These are phyloP conservation scores for Chymomyza procnemis DNA, from an alignment of 2,888 invertebrate genomes.

Conservation along the genomic window DNA sequence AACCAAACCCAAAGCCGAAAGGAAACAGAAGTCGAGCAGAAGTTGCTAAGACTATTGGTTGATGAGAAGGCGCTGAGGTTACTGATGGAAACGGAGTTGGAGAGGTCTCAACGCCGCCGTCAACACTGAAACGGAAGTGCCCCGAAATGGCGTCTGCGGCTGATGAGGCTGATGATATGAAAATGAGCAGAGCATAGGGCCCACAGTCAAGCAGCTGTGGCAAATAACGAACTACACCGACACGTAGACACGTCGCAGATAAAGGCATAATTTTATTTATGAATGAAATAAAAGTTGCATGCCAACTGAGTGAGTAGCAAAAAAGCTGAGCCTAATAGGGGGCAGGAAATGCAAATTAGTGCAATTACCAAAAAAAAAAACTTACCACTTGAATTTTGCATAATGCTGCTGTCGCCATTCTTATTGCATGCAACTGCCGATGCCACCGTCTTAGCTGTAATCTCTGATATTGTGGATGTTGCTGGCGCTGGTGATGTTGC, in stretches of 20 bases:
- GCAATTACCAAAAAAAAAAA: constrained; percentile 34
- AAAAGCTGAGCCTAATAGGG: constrained; percentile 19
- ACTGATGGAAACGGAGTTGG: constrained; percentile 27
- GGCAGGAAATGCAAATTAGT: constrained; percentile 68
- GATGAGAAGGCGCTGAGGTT: constrained; percentile 40
- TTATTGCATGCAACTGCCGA: constrained; percentile 20
- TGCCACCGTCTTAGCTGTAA: constrained; percentile 29
- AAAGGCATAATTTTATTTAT: constrained; percentile 53
- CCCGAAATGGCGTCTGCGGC: constrained; percentile 39
- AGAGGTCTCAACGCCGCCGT: constrained; percentile 10
- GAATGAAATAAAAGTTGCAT: constrained; percentile 58
- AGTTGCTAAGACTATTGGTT: constrained; percentile 40
- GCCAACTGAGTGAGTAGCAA: constrained; percentile 57
- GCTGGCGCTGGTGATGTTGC: constrained; percentile 33
- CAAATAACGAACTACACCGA: constrained; percentile 60
- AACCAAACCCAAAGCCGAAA: constrained; percentile 8
- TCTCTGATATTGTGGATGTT: constrained; percentile 6
- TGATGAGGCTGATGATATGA: constrained; percentile 71
- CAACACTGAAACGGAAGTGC: constrained; percentile 34
- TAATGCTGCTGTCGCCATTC: constrained; percentile 40
- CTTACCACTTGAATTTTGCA: constrained; percentile 69
- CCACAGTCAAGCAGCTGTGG: constrained; percentile 19
- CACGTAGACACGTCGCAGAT: no score
- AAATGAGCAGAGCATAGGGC: constrained; percentile 56
- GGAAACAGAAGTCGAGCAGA: constrained; percentile 54